Evolutionary conservation across 2,888 invertebrate species (phyloP), one percentile per base, ranked within the genome.

Genomic region (Brenthis hecate): DNA sequence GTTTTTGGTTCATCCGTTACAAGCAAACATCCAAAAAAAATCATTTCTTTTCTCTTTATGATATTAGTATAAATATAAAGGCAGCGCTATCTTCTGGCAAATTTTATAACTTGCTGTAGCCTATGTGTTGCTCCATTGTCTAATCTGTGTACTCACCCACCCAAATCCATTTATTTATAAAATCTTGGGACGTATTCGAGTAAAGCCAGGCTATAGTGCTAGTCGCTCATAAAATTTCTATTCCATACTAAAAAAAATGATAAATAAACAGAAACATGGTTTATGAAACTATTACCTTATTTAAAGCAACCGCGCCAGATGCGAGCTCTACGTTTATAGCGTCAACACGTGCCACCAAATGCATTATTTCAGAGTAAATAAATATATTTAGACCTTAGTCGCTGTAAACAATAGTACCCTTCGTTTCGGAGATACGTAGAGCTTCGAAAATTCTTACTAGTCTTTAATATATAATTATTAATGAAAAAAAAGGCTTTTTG

Each of bases 331-430:
- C 77, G 86, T 91, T 91, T 86, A 91, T 84, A 89, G 89, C 84
- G 75, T 77, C 74, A 65, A 87, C 91, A 89, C 89, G 88, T 89
- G 89, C 88, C 86, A 76, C 72, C 73, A 75, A 68, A 63, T 76
- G 84, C 82, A 83, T 84, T 85, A 86, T 87, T 82, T 83, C 76
- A 84, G 87, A 81, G 85, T 91, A 90, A 88, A 91, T 88, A 91
- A 90, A 91, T 88, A 89, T 84, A 78, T 54, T 68, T 55, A 61
- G 58, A 66, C 66, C 32, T 50, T 82, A 78, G 75, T 79, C 77
- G 77, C 78, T 85, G 85, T 91, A 91, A 89, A 91, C 88, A 89
- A 56, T 56, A 1, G 58, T 14, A 0, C 8, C 23, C 48, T 23
- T 47, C 14, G 58, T 48, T 48, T 50, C 11, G 58, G 47, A 13